Evolutionary conservation across 2,888 invertebrate genomes (phyloP).

Genomic region (Drosophila pseudotakahashii): DNA sequence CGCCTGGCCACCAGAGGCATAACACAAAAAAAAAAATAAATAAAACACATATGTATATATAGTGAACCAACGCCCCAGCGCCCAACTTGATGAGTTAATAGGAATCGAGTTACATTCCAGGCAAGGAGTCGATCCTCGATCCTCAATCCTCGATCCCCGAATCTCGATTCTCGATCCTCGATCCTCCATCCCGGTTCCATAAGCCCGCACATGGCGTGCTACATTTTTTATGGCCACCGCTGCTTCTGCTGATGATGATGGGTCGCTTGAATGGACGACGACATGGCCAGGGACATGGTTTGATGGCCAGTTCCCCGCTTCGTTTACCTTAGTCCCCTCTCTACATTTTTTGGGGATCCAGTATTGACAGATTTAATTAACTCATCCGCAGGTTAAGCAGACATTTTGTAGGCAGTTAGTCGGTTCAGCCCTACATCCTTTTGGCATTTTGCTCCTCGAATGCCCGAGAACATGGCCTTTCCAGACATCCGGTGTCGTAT

Average conservation of each 20-base stretch:
- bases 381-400: constrained; percentile 78
- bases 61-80: constrained; percentile 65
- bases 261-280: constrained; percentile 73
- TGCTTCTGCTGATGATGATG: constrained; percentile 47
- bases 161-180: constrained; percentile 14
- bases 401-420: constrained; percentile 70
- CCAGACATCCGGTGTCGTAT: constrained; percentile 78
- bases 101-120: constrained; percentile 83
- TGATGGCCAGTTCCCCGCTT: constrained; percentile 50
- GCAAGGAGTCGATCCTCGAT: constrained; percentile 55
- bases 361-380: constrained; percentile 82
- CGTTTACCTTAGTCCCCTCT: neutral
- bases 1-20: constrained; percentile 50
- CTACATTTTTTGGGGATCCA: constrained; percentile 17
- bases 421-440: constrained; percentile 57
- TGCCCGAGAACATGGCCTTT: constrained; percentile 30
- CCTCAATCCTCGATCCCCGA: constrained; percentile 24
- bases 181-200: constrained; percentile 13
- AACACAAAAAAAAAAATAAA: constrained; percentile 16
- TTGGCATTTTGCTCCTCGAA: constrained; percentile 47
- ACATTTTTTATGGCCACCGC: constrained; percentile 40
- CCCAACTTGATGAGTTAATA: constrained; percentile 83
- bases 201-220: constrained; percentile 21
- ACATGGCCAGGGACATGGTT: constrained; percentile 70
- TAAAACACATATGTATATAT: constrained; percentile 9